These are phyloP conservation scores for Numenius arquata DNA, from an alignment of 2,113 vertebrate genomes.

Conservation along the genomic window DNA sequence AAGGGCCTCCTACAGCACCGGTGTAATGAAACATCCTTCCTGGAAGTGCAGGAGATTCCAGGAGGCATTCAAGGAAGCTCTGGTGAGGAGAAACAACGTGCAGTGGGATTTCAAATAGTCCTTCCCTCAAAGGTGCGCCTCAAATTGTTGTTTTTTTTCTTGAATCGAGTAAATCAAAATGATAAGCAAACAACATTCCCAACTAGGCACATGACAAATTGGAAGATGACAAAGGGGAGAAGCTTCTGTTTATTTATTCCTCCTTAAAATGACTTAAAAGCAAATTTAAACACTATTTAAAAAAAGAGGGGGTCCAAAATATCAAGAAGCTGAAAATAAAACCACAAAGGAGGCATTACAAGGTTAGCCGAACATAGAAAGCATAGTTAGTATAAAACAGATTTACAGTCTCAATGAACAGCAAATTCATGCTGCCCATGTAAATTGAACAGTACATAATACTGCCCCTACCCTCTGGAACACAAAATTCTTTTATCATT, in stretches of 20 bases:
- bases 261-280: conserved; percentile 57
- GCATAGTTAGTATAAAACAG: conserved; percentile 59
- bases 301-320: conserved; percentile 1
- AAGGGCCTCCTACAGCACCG: not conserved
- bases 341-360: conserved; percentile 42
- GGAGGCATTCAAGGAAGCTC: not conserved
- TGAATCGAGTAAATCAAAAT: not conserved
- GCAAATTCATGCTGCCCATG: conserved; percentile 1
- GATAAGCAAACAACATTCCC: not conserved
- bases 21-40: not conserved
- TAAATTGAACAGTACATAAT: conserved; percentile 40
- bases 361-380: conserved; percentile 48
- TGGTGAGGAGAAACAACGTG: not conserved
- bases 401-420: conserved; percentile 49
- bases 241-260: conserved; percentile 37
- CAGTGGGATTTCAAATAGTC: not conserved
- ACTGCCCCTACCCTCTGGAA: conserved; percentile 50
- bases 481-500: not conserved
- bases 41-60: not conserved
- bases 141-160: not conserved
- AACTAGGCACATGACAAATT: not conserved
- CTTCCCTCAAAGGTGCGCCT: not conserved
- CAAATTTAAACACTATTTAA: conserved; percentile 24
- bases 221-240: not conserved
- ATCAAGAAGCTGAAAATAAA: conserved; percentile 32